These are phyloP conservation scores for Lepus americanus DNA, from an alignment of 2,113 vertebrate genomes.

Conservation along the genomic window DNA sequence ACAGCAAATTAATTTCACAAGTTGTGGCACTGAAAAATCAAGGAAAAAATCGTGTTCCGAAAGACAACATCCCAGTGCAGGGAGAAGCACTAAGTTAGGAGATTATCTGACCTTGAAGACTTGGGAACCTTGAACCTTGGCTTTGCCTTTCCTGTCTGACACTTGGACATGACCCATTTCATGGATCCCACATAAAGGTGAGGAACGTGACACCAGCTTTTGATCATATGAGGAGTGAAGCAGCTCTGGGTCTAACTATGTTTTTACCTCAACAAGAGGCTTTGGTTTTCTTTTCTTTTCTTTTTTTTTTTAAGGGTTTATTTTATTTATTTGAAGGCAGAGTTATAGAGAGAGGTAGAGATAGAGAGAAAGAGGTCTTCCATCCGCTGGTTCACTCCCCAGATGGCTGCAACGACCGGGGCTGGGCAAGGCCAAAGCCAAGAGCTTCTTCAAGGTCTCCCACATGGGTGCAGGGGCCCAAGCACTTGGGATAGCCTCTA, in stretches of 20 bases:
- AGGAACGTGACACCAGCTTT: not conserved
- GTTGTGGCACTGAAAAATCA: slow-evolving; percentile 44
- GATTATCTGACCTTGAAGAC: not conserved
- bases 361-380: no score
- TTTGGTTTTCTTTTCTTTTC: no score
- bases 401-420: no score
- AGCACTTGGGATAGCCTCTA: no score
- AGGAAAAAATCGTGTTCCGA: not conserved
- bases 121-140: not conserved
- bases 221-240: not conserved
- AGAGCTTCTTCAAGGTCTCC: no score
- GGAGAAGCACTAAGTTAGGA: not conserved
- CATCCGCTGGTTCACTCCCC: no score
- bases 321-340: no score
- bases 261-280: not conserved
- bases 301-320: no score
- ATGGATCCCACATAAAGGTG: rapidly evolving
- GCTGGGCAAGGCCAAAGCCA: no score
- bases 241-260: not conserved
- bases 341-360: no score
- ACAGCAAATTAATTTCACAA: slow-evolving; percentile 48
- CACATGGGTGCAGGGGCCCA: no score
- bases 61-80: not conserved
- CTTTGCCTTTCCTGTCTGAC: not conserved
- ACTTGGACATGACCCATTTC: not conserved